Evolutionary conservation across 2,888 invertebrate species (phyloP).

Genomic region (Heliconius sara): DNA sequence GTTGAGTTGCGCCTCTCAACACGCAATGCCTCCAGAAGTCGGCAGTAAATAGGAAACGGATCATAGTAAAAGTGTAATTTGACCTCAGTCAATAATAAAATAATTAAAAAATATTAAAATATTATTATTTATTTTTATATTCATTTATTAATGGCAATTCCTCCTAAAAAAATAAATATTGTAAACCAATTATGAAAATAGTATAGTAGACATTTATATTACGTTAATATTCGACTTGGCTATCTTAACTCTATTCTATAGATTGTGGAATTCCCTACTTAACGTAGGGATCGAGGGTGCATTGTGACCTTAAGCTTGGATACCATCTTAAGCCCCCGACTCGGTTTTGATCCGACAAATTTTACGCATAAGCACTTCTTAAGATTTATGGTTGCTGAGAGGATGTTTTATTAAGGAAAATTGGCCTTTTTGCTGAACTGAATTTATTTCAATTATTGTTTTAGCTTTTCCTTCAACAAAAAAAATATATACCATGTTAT

Average conservation of each 20-base stretch:
- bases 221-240: slow-evolving; percentile 54
- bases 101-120: too few relatives aligned
- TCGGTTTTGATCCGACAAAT: slow-evolving; percentile 46
- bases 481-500: neutral
- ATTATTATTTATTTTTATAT: too few relatives aligned
- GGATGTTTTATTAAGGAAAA: slow-evolving; percentile 27
- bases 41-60: too few relatives aligned
- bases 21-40: too few relatives aligned
- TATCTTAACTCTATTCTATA: slow-evolving; percentile 53
- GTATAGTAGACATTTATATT: neutral
- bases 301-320: slow-evolving; percentile 53
- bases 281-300: slow-evolving; percentile 56
- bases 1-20: too few relatives aligned
- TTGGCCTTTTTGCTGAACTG: slow-evolving; percentile 14
- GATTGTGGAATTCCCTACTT: slow-evolving; percentile 56
- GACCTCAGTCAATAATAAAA: too few relatives aligned
- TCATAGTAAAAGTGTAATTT: too few relatives aligned
- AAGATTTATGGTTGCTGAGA: slow-evolving; percentile 32
- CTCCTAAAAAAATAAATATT: too few relatives aligned
- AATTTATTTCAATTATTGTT: slow-evolving; percentile 7
- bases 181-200: too few relatives aligned
- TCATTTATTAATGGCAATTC: too few relatives aligned
- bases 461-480: neutral
- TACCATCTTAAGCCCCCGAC: slow-evolving; percentile 45
- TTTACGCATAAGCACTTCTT: slow-evolving; percentile 44